Evolutionary conservation across 2,797 vertebrate genomes (phyloP).

Genomic region (Propithecus deckenii): DNA sequence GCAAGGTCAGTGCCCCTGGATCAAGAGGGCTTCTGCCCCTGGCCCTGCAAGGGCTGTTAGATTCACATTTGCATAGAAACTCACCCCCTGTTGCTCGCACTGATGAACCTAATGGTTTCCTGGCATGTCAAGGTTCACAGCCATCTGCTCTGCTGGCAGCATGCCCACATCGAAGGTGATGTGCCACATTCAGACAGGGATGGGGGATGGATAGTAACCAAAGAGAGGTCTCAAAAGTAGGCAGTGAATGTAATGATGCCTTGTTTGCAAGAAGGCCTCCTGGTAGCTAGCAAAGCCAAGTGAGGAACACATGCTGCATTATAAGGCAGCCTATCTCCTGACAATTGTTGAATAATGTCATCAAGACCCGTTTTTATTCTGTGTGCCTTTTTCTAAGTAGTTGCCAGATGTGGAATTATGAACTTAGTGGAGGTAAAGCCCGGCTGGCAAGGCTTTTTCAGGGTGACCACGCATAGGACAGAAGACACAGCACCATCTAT

Average conservation of each 20-base stretch:
- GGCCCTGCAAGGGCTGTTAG: constrained; percentile 13
- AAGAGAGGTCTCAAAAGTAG: constrained; percentile 72
- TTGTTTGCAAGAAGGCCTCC: constrained; percentile 80
- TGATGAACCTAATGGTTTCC: constrained; percentile 81
- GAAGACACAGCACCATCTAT: not conserved
- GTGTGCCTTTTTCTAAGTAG: constrained; percentile 60
- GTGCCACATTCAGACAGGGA: constrained; percentile 72
- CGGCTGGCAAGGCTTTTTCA: not conserved
- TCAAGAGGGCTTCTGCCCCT: constrained; percentile 46
- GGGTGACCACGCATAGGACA: not conserved
- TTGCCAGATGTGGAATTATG: not conserved
- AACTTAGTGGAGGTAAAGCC: not conserved
- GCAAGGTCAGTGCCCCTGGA: constrained; percentile 38
- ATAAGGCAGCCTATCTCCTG: constrained; percentile 76
- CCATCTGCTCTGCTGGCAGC: constrained; percentile 86
- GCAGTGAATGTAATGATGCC: constrained; percentile 71
- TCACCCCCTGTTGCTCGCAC: constrained; percentile 71
- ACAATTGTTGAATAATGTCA: constrained; percentile 77
- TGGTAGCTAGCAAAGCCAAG: constrained; percentile 81
- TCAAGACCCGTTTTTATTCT: constrained; percentile 69
- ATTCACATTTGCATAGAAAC: constrained; percentile 71
- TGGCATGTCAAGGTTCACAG: constrained; percentile 77
- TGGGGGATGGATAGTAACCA: constrained; percentile 67
- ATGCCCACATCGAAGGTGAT: constrained; percentile 79
- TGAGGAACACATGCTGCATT: constrained; percentile 79